phyloP scores from a whole-genome alignment of 2,888 invertebrate genomes.

The Helleia helle region DNA sequence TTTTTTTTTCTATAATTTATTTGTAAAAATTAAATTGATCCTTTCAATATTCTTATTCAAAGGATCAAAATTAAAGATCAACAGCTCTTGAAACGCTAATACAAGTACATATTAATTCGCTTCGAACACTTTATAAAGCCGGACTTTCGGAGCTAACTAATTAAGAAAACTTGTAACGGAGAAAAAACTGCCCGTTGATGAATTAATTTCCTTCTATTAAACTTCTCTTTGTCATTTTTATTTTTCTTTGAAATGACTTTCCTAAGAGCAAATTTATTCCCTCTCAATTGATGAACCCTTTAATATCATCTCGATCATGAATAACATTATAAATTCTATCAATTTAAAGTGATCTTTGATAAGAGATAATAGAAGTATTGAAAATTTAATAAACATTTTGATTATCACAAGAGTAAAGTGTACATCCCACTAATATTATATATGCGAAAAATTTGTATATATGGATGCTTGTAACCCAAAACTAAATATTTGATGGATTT shows the following conservation, averaged over 20 bases:
- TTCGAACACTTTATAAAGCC: slow-evolving; percentile 21
- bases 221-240: slow-evolving; percentile 12
- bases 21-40: no score
- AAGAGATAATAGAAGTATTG: no score
- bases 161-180: slow-evolving; percentile 29
- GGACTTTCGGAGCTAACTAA: slow-evolving; percentile 25
- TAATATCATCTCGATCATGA: background rate
- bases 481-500: no score
- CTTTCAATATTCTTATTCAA: no score
- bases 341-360: no score
- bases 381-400: no score
- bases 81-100: background rate
- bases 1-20: no score
- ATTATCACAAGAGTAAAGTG: no score
- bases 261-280: background rate
- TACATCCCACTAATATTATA: no score
- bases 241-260: slow-evolving; percentile 10
- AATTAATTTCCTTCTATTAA: slow-evolving; percentile 38
- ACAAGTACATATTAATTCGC: slow-evolving; percentile 3
- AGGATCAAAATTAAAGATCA: background rate
- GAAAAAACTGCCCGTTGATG: slow-evolving; percentile 33
- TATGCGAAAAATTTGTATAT: no score
- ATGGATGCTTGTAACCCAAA: no score
- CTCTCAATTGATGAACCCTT: background rate
- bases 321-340: slow-evolving; percentile 2